These are phyloP conservation scores for Orthosia gracilis DNA, from an alignment of 2,888 invertebrate species.

Conservation along the genomic window DNA sequence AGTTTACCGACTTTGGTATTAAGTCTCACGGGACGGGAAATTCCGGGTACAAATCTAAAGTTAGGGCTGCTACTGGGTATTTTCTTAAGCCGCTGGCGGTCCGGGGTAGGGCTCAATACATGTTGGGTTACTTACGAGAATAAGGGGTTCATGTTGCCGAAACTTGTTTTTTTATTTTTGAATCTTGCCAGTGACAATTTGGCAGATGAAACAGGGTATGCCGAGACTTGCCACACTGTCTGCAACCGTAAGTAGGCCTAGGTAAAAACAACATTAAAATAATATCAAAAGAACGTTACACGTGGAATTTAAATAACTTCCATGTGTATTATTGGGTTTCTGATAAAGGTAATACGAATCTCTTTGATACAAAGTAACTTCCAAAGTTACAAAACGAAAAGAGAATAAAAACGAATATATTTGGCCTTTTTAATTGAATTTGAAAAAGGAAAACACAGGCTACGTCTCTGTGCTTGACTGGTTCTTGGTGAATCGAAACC, in stretches of 20 bases:
- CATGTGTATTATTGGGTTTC: slow-evolving; percentile 8
- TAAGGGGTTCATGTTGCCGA: neutral
- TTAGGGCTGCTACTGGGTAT: slow-evolving; percentile 3
- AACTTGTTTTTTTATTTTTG: neutral
- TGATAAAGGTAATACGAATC: slow-evolving; percentile 19
- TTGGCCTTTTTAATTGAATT: neutral
- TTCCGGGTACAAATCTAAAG: slow-evolving; percentile 18
- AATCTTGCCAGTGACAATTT: neutral
- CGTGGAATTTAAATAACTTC: slow-evolving; percentile 1
- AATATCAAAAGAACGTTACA: neutral
- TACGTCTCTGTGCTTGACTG: neutral
- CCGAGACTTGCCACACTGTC: neutral
- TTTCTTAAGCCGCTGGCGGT: neutral
- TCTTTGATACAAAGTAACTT: slow-evolving; percentile 34
- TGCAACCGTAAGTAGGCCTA: too few relatives aligned
- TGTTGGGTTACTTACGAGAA: too few relatives aligned
- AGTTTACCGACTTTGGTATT: slow-evolving; percentile 17
- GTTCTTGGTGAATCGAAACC: neutral
- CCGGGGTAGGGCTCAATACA: neutral
- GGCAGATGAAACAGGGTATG: neutral
- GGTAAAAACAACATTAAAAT: neutral
- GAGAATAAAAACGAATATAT: neutral
- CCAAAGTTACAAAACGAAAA: neutral
- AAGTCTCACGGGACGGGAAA: slow-evolving; percentile 12
- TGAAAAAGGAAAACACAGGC: neutral